These are phyloP conservation scores for Sander lucioperca DNA, from an alignment of 2,113 vertebrate genomes.

Conservation along the genomic window DNA sequence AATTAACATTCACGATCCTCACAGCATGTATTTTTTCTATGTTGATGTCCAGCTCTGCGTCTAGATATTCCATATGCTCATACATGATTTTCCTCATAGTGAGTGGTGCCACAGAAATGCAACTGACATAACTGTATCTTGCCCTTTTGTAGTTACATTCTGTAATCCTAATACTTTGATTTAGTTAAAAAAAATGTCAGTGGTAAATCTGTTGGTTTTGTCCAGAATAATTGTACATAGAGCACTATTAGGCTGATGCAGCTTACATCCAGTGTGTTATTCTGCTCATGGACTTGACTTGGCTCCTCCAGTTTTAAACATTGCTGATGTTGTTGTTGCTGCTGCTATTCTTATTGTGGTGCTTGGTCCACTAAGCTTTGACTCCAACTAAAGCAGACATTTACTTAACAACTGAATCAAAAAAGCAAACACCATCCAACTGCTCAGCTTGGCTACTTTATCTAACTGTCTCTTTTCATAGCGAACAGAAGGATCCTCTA, in stretches of 20 bases:
- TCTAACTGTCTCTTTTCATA: background rate
- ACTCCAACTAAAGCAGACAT: background rate
- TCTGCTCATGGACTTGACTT: background rate
- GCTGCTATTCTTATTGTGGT: background rate
- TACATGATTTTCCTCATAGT: background rate
- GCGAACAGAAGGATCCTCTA: background rate
- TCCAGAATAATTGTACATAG: background rate
- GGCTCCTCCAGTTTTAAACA: background rate
- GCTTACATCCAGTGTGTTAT: background rate
- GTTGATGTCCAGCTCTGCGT: background rate
- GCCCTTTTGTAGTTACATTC: background rate
- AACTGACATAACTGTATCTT: background rate
- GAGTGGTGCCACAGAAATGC: background rate
- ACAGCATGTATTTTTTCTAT: background rate
- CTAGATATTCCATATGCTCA: background rate
- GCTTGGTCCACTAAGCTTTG: background rate
- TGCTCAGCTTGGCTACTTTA: background rate
- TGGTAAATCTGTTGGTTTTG: background rate
- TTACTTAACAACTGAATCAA: background rate
- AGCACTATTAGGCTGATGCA: background rate
- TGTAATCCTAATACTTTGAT: background rate
- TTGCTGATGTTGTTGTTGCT: background rate
- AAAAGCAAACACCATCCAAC: background rate
- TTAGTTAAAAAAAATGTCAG: background rate
- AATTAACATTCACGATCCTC: background rate